These are phyloP conservation scores for Gadus chalcogrammus DNA, from an alignment of 2,113 vertebrate species.

Conservation along the genomic window DNA sequence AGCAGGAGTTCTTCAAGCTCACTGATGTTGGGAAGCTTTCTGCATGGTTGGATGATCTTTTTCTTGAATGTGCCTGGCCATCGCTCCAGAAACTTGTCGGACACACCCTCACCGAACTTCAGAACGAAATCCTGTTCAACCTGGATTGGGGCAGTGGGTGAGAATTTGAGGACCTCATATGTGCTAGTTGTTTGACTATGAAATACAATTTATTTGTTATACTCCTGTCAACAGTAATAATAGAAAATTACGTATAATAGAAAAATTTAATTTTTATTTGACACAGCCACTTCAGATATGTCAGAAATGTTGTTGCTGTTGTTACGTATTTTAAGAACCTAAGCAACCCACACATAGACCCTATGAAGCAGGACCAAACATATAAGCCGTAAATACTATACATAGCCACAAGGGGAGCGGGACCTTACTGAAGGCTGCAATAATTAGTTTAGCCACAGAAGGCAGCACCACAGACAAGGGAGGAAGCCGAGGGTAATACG, in stretches of 20 bases:
- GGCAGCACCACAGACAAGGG: too few relatives aligned
- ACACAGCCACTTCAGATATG: too few relatives aligned
- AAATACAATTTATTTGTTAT: not conserved
- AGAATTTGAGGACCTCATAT: conserved; percentile 4
- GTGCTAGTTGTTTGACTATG: conserved; percentile 4
- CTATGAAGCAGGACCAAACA: too few relatives aligned
- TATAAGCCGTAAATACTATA: too few relatives aligned
- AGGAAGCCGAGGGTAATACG: too few relatives aligned
- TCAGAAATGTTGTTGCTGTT: too few relatives aligned
- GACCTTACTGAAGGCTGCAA: too few relatives aligned
- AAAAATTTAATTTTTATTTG: too few relatives aligned
- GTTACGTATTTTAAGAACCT: too few relatives aligned
- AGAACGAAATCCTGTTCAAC: conserved; percentile 26
- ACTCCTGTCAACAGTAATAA: not conserved
- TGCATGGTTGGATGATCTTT: conserved; percentile 21
- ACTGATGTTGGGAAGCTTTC: conserved; percentile 14
- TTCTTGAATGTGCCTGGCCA: conserved; percentile 21
- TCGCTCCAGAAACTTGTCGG: conserved; percentile 20
- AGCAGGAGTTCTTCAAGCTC: conserved; percentile 18
- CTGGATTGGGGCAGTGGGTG: not conserved
- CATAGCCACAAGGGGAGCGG: too few relatives aligned
- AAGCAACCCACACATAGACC: too few relatives aligned
- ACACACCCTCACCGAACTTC: conserved; percentile 24
- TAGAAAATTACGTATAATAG: conserved; percentile 17
- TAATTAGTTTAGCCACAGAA: too few relatives aligned